phyloP scores from a whole-genome alignment of 2,797 vertebrate genomes.

The Macropodus opercularis region DNA sequence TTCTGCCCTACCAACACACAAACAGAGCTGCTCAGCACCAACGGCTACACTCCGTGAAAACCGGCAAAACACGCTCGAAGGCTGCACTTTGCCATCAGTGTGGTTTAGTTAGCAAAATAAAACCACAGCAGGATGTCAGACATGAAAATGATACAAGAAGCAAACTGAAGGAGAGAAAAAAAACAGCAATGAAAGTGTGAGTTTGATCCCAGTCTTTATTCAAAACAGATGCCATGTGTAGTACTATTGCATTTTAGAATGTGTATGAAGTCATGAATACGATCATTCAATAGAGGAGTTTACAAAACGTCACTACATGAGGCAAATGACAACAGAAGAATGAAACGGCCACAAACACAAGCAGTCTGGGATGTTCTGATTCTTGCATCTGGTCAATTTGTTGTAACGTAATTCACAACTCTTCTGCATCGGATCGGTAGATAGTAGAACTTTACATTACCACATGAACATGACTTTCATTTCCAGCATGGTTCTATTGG shows the following conservation, averaged over 20 bases:
- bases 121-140: slow-evolving; percentile 12
- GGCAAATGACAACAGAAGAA: slow-evolving; percentile 57
- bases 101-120: slow-evolving; percentile 10
- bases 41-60: neutral
- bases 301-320: slow-evolving; percentile 56
- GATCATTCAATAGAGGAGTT: slow-evolving; percentile 52
- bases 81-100: too few species aligned
- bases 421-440: slow-evolving; percentile 28
- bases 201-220: slow-evolving; percentile 79
- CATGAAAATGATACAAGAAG: slow-evolving; percentile 30
- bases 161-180: slow-evolving; percentile 10
- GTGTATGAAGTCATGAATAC: slow-evolving; percentile 28
- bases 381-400: slow-evolving; percentile 28
- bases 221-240: slow-evolving; percentile 50
- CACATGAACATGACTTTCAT: slow-evolving; percentile 31
- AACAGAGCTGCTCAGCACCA: slow-evolving; percentile 55
- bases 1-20: slow-evolving; percentile 87
- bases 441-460: slow-evolving; percentile 27
- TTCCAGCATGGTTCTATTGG: slow-evolving; percentile 33
- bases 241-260: slow-evolving; percentile 43
- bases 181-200: slow-evolving; percentile 60
- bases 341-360: slow-evolving; percentile 52
- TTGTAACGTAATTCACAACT: slow-evolving; percentile 38
- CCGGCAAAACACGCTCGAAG: too few species aligned
- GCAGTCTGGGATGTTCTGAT: slow-evolving; percentile 22